Conservation (phyloP, 2,888 invertebrate species). For the Serripes groenlandicus region DNA sequence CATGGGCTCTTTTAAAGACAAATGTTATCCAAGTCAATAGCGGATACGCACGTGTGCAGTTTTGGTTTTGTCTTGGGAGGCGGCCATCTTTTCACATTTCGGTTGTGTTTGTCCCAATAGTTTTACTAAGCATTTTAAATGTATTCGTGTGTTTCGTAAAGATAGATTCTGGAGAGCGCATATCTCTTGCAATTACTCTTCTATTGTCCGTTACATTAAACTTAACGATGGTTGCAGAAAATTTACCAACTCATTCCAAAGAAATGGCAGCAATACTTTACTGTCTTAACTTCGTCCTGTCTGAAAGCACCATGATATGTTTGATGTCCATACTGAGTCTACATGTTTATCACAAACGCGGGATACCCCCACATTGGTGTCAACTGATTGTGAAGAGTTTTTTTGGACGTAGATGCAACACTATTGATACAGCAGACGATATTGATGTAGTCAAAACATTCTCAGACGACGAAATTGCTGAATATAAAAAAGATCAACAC, state of each 20-base stretch:
- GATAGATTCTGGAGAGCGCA: constrained; percentile 37
- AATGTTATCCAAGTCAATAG: neutral
- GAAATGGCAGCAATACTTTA: constrained; percentile 36
- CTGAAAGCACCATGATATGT: constrained; percentile 36
- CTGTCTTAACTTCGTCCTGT: constrained; percentile 22
- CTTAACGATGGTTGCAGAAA: constrained; percentile 23
- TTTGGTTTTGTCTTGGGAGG: neutral
- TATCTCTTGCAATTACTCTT: constrained; percentile 41
- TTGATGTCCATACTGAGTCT: neutral
- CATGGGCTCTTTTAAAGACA: neutral
- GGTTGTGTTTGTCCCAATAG: constrained; percentile 31
- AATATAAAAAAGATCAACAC: neutral
- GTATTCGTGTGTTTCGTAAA: constrained; percentile 35
- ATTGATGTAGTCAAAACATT: neutral
- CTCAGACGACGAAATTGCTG: neutral
- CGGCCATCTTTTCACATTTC: neutral
- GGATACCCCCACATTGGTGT: neutral
- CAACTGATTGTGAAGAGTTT: neutral
- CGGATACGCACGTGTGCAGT: neutral
- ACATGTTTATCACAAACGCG: neutral
- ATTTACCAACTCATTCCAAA: constrained; percentile 40
- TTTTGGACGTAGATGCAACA: neutral
- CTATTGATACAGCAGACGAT: neutral
- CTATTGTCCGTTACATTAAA: constrained; percentile 36
- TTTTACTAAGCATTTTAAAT: constrained; percentile 30